Evolutionary conservation across 2,797 vertebrate species (phyloP), one percentile per base, ranked within the genome.

Genomic region (Anguilla obscura): DNA sequence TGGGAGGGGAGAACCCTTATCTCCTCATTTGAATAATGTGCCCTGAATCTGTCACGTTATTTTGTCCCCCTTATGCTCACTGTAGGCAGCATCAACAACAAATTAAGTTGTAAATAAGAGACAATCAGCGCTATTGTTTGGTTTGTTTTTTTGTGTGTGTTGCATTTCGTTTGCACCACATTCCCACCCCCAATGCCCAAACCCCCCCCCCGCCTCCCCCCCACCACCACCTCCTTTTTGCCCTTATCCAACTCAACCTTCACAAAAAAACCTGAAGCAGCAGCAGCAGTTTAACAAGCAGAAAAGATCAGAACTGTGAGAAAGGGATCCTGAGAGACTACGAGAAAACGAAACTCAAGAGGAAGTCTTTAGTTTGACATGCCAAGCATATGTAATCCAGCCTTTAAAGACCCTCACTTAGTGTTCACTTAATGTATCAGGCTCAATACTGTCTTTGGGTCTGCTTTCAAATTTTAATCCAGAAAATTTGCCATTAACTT

Each of bases 1-100:
- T 97, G 98, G 96, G 96, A 91, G 94, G 96, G 95, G 95, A 96
- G 96, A 96, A 97, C 96, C 96, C 97, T 97, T 97, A 97, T 96
- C 95, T 97, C 95, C 96, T 97, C 96, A 98, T 98, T 98, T 99
- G 97, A 99, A 99, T 98, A 98, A 99, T 97, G 97, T 98, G 97
- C 96, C 97, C 97, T 98, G 97, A 97, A 98, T 98, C 97, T 98
- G 97, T 98, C 96, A 98, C 95, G 96, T 95, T 97, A 97, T 97
- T 97, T 69, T 97, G 97, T 95, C 94, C 93, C 89, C 92, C 90
- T 96, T 98, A 98, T 98, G 97, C 96, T 97, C 96, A 97, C 97
- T 97, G 96, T 97, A 97, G 96, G 97, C 96, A 95, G 95, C 95
- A 96, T 97, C 71, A 86, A 89, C 74, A 86, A 82, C 84, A 86